Evolutionary conservation across 1,140 invertebrate genomes (phyloP).

Genomic region (Lepidostoma basale): DNA sequence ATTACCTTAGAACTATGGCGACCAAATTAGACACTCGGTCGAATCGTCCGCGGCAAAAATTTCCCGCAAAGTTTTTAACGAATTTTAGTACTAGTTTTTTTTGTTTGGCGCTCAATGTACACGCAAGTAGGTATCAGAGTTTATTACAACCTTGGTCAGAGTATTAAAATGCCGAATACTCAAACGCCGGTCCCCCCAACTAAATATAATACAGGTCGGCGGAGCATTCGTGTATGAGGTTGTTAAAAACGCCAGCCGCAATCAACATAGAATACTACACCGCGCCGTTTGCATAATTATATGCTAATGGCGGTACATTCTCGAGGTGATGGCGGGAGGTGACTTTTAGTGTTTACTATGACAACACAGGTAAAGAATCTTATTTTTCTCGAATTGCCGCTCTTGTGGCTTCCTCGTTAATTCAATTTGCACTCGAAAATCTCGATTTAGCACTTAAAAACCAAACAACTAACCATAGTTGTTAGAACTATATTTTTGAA

Average conservation of each 20-base stretch:
- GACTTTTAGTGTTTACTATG: slow-evolving; percentile 25
- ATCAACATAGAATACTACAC: slow-evolving; percentile 19
- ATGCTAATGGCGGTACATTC: slow-evolving; percentile 22
- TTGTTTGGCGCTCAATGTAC: no score
- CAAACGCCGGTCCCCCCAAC: not conserved
- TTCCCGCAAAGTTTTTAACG: not conserved
- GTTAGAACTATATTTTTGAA: no score
- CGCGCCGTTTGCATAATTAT: slow-evolving; percentile 19
- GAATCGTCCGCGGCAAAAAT: not conserved
- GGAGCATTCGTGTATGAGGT: not conserved
- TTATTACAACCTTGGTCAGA: slow-evolving; percentile 3
- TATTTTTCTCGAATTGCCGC: no score
- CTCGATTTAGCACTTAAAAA: no score
- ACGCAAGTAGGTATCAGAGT: not conserved
- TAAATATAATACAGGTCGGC: not conserved
- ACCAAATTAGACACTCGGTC: not conserved
- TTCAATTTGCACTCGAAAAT: no score
- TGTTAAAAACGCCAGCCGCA: slow-evolving; percentile 19
- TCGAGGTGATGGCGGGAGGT: not conserved
- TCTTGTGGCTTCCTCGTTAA: no score
- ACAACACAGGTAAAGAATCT: not conserved
- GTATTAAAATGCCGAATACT: not conserved
- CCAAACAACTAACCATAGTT: no score
- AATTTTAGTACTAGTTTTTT: no score
- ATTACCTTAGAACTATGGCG: not conserved